Evolutionary conservation across 2,888 invertebrate species (phyloP).

Genomic region (Acrobasis consociella): DNA sequence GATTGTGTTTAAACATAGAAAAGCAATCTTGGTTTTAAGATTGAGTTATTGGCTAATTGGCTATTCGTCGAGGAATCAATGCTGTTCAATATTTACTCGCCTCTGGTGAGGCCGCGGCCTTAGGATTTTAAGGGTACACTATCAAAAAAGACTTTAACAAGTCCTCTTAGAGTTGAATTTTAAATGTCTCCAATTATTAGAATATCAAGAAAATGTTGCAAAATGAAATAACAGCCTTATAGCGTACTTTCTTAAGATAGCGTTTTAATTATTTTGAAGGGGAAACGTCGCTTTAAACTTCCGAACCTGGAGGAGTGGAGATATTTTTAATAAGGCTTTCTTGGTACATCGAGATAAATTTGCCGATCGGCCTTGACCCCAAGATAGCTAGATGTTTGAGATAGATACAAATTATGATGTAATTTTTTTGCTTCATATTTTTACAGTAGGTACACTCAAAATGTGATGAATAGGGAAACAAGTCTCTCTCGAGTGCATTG

Average conservation of each 20-base stretch:
- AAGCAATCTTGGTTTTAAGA: too few relatives aligned
- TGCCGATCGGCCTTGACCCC: not conserved
- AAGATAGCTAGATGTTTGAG: not conserved
- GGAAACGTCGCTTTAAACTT: not conserved
- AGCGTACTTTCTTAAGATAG: constrained; percentile 2
- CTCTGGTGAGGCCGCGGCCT: not conserved
- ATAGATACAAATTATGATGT: too few relatives aligned
- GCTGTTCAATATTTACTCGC: not conserved
- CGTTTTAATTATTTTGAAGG: constrained; percentile 15
- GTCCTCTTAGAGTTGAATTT: not conserved
- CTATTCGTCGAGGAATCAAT: too few relatives aligned
- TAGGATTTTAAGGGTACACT: not conserved
- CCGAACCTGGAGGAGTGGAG: not conserved
- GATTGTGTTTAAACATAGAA: too few relatives aligned
- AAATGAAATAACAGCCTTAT: constrained; percentile 14
- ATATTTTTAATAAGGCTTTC: constrained; percentile 18
- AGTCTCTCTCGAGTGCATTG: too few relatives aligned
- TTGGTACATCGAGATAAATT: constrained; percentile 1
- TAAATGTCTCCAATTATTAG: not conserved
- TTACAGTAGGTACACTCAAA: too few relatives aligned
- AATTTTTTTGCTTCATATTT: too few relatives aligned
- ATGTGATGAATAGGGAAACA: too few relatives aligned
- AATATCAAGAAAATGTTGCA: constrained; percentile 13
- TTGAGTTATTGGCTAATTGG: too few relatives aligned
- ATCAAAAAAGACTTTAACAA: not conserved